A percentile compares a stretch with the other conserved stretches of the same genome.
phyloP scores from a whole-genome alignment of 1,140 invertebrate genomes.

The Drosophila sp. region DNA sequence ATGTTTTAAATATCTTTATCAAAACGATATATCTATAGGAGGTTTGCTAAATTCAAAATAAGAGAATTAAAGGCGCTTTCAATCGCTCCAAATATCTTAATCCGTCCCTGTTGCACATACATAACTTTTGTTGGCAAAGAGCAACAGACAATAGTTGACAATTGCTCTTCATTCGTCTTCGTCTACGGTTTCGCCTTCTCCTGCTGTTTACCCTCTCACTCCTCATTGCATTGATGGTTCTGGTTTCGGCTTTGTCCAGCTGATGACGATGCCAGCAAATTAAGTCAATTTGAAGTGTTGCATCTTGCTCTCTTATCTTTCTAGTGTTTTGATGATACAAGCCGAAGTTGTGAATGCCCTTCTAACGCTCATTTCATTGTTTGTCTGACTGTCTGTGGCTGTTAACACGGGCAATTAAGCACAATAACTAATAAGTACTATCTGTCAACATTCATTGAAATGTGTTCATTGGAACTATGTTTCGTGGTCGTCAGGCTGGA shows the following conservation, averaged over 20 bases:
- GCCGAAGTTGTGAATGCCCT: not conserved
- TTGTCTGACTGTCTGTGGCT: not conserved
- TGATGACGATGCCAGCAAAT: constrained; percentile 6
- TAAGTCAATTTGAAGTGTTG: not conserved
- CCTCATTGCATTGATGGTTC: not conserved
- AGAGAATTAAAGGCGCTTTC: too few relatives aligned
- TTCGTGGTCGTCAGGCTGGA: too few relatives aligned
- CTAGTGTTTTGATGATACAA: not conserved
- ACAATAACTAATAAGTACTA: not conserved
- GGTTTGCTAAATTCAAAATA: too few relatives aligned
- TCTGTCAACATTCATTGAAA: too few relatives aligned
- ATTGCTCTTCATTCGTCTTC: constrained; percentile 6
- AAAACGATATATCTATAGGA: too few relatives aligned
- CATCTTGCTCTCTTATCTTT: not conserved
- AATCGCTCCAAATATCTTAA: not conserved
- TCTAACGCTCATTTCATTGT: not conserved
- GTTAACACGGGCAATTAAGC: not conserved
- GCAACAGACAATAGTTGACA: constrained; percentile 1
- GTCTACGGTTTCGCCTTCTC: not conserved
- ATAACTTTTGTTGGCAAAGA: not conserved
- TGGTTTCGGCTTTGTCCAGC: not conserved
- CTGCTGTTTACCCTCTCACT: not conserved
- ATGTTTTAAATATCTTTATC: too few relatives aligned
- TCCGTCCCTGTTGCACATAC: constrained; percentile 2
- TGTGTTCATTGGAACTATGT: too few relatives aligned